Percentiles rank a stretch among this genome's conserved stretches.
Conservation (phyloP, 2,888 invertebrate species). For the Apodemia hepburni region DNA sequence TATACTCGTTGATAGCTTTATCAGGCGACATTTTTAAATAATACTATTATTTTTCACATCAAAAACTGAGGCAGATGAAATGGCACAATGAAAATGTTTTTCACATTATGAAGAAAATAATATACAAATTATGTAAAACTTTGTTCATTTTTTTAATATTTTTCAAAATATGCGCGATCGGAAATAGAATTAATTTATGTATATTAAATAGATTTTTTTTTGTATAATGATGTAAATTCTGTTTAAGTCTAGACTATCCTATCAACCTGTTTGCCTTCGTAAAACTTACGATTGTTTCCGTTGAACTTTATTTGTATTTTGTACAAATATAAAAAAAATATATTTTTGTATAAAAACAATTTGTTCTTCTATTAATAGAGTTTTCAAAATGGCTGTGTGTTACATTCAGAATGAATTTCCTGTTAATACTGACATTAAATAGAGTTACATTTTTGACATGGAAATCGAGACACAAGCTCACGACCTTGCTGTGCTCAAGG, state of each 20-base stretch:
- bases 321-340: constrained; percentile 7
- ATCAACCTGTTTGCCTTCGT: constrained; percentile 60
- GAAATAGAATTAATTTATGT: too few species aligned
- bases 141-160: too few species aligned
- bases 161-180: too few species aligned
- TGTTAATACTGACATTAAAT: background rate
- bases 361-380: too few species aligned
- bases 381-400: background rate
- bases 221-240: background rate
- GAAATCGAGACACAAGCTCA: constrained; percentile 43
- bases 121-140: too few species aligned
- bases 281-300: constrained; percentile 50
- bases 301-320: constrained; percentile 30
- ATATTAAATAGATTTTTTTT: background rate
- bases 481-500: constrained; percentile 62
- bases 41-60: too few species aligned
- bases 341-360: too few species aligned
- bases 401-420: background rate
- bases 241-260: constrained; percentile 13
- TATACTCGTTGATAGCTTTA: too few species aligned
- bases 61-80: too few species aligned
- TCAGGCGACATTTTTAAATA: too few species aligned
- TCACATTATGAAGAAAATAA: too few species aligned
- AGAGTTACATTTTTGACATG: background rate
- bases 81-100: too few species aligned